These are phyloP conservation scores for Leuctra nigra DNA, from an alignment of 2,888 invertebrate genomes.

Conservation along the genomic window DNA sequence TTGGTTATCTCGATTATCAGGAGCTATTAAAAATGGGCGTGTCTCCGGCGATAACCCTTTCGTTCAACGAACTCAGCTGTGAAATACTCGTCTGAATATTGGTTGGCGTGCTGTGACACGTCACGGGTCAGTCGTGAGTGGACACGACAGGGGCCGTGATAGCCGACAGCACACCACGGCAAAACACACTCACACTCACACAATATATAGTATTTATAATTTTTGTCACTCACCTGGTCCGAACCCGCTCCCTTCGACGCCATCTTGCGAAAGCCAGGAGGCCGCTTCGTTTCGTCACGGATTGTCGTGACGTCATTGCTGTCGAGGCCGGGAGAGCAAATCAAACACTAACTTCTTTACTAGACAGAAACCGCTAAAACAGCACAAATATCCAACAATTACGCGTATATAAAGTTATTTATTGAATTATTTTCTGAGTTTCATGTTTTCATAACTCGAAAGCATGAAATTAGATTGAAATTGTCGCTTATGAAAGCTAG, in stretches of 20 bases:
- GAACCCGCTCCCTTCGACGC: conserved; percentile 11
- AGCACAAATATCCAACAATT: too few species aligned
- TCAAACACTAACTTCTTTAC: not conserved
- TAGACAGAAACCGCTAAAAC: too few species aligned
- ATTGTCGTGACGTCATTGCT: not conserved
- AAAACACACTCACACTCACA: too few species aligned
- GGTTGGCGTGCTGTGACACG: not conserved
- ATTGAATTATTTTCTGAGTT: too few species aligned
- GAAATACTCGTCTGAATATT: conserved; percentile 8
- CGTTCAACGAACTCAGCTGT: conserved; percentile 13
- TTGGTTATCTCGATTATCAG: not conserved
- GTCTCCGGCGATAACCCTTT: conserved; percentile 7
- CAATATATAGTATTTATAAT: not conserved
- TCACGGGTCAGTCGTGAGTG: too few species aligned
- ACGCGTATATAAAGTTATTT: too few species aligned
- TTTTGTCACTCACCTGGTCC: conserved; percentile 14
- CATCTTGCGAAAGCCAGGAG: conserved; percentile 18
- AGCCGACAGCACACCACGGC: too few species aligned
- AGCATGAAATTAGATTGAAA: not conserved
- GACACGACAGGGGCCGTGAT: too few species aligned
- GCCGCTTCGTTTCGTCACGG: not conserved
- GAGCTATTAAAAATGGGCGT: conserved; percentile 14
- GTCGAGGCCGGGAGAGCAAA: not conserved
- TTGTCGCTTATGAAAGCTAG: not conserved
- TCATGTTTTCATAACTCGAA: not conserved